Evolutionary conservation across 2,888 invertebrate genomes (phyloP).

Genomic region (Lepidocyrtinus sp.): DNA sequence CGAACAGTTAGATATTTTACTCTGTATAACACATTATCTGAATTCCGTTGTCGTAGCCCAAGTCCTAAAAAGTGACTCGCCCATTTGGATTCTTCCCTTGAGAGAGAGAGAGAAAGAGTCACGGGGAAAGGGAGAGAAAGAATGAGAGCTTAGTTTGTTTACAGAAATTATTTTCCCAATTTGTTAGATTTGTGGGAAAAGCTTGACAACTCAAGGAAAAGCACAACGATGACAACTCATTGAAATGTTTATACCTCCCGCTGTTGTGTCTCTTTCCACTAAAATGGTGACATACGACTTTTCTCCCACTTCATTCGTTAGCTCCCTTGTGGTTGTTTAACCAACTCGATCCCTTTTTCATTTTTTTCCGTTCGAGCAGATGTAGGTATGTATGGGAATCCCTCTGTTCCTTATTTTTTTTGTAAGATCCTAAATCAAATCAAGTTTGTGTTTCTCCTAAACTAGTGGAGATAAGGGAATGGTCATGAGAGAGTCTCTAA

Average conservation of each 20-base stretch:
- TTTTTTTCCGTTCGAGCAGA: neutral
- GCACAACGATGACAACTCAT: constrained; percentile 63
- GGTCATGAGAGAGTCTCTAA: constrained; percentile 52
- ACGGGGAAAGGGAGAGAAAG: constrained; percentile 44
- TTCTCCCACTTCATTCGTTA: constrained; percentile 60
- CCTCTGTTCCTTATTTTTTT: neutral
- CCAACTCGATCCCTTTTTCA: constrained; percentile 33
- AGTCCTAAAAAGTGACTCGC: neutral
- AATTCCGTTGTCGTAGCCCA: too few species aligned
- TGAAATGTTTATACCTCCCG: constrained; percentile 60
- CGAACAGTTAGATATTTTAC: too few species aligned
- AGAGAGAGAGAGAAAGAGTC: constrained; percentile 36
- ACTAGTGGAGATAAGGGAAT: constrained; percentile 33
- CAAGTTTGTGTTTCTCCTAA: constrained; percentile 52
- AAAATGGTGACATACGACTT: constrained; percentile 12
- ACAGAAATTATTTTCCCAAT: constrained; percentile 68
- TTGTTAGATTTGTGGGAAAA: constrained; percentile 64
- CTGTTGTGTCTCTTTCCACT: constrained; percentile 51
- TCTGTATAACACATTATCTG: too few species aligned
- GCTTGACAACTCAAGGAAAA: constrained; percentile 64
- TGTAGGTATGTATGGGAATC: neutral
- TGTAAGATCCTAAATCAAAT: constrained; percentile 57
- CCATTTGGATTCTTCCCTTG: neutral
- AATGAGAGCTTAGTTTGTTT: constrained; percentile 62
- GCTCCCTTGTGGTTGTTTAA: constrained; percentile 53